Percentiles rank a stretch among this genome's conserved stretches.
Evolutionary conservation across 1,140 invertebrate genomes (phyloP).

Genomic region (Onthophagus taurus): DNA sequence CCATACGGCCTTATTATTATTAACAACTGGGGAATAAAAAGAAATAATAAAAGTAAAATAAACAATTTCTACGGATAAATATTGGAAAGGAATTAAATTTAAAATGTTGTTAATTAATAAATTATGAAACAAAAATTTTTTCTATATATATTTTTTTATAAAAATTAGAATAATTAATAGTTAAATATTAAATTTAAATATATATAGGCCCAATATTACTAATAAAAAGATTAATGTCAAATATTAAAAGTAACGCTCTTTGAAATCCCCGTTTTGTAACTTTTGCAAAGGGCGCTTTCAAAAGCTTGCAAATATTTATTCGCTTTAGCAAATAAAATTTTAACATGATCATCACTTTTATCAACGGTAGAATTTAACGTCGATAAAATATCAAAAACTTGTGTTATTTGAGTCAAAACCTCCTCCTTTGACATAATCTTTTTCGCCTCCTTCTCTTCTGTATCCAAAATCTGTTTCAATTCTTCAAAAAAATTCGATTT

Average conservation of each 20-base stretch:
- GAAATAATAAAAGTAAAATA: no score
- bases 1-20: no score
- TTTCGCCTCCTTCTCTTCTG: conserved; percentile 19
- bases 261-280: conserved; percentile 17
- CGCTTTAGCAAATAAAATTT: conserved; percentile 32
- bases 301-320: conserved; percentile 34
- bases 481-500: conserved; percentile 45
- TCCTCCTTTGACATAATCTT: conserved; percentile 26
- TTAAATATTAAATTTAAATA: no score
- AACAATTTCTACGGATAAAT: no score
- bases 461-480: conserved; percentile 39
- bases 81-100: background rate
- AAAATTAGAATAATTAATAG: no score
- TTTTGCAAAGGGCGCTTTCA: conserved; percentile 29
- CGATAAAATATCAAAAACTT: conserved; percentile 29
- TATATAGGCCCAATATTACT: no score
- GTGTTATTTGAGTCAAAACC: conserved; percentile 25
- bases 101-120: conserved; percentile 1
- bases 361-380: conserved; percentile 25
- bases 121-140: background rate
- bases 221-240: no score
- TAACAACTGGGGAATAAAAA: no score
- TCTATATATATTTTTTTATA: background rate
- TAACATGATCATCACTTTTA: conserved; percentile 27
- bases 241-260: conserved; percentile 27